Conservation (phyloP, 2,113 vertebrate genomes). For the Chamaea fasciata region DNA sequence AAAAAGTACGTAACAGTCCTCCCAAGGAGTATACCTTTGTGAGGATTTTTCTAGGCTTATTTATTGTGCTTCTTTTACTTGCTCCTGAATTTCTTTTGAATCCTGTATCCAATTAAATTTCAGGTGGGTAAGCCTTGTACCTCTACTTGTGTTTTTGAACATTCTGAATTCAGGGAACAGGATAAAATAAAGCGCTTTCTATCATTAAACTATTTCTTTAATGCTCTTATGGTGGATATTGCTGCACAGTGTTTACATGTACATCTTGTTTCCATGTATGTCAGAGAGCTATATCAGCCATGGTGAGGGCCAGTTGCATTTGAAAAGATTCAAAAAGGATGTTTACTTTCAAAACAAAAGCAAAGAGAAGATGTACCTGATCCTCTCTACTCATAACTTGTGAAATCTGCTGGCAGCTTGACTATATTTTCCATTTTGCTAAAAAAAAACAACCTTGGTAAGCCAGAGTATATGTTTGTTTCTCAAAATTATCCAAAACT, state of each 20-base stretch:
- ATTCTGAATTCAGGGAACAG: not conserved
- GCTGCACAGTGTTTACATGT: not conserved
- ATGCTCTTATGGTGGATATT: not conserved
- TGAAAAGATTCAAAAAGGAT: not conserved
- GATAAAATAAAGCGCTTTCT: not conserved
- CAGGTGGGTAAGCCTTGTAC: not conserved
- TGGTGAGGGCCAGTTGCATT: not conserved
- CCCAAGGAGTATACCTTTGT: not conserved
- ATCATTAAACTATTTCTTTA: not conserved
- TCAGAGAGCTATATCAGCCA: accelerated
- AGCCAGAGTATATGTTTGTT: not conserved
- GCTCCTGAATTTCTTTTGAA: not conserved
- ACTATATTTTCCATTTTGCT: not conserved
- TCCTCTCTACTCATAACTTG: not conserved
- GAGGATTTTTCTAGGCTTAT: not conserved
- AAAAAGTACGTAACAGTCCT: not conserved
- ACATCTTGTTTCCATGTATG: not conserved
- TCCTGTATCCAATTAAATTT: not conserved
- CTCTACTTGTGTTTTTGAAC: not conserved
- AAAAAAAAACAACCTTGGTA: not conserved
- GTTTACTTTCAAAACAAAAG: not conserved
- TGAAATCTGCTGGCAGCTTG: not conserved
- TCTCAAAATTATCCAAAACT: not conserved
- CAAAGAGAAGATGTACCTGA: not conserved
- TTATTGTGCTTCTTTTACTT: not conserved